Base-by-base conservation (phyloP, 2,113 vertebrate species). In the Microtus ochrogaster region DNA sequence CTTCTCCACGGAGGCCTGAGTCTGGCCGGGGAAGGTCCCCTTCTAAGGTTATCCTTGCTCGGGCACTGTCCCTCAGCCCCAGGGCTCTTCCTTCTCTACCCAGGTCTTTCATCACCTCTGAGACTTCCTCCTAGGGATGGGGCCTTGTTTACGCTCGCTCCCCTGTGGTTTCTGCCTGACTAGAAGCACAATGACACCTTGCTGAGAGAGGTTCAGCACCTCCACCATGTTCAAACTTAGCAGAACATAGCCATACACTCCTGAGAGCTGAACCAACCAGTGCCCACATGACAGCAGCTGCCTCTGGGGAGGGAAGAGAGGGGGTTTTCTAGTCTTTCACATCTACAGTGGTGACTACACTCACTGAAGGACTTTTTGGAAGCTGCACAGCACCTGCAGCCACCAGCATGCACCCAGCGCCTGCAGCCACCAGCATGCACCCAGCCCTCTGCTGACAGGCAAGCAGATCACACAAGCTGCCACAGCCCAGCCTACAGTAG, bases 181-280 rank as follows among this genome's bases (percentile, higher is more conserved):
- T 26, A 74, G 61, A 79, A 47, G 7, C 61, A 58, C 61, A 33
- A 36, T 41, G 28, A 78, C 10, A 39, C 61, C 61, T 16, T 88
- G 47, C 36, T 33, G 19, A 58, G 92, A 11, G 11, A 5, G 68
- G 21, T 22, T 44, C 28, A 36, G 73, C 73, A 58, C 13, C 21
- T 7, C 70, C 36, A 30, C 17, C 36, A 10, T 14, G 17, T 65
- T 36, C 70, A 26, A 22, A 47, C 88, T 77, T 47, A 44, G n/a
- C 68, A 4, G n/a, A 41, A 58, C 24, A 10, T 1, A 73, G n/a
- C 36, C n/a, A 41, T 21, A 19, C 8, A 33, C 2, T 0, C n/a
- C 16, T 30, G 28, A 33, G 79, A 65, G 39, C 24, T 65, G 26
- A 84, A 44, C 39, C 73, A 22, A 52, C 6, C 61, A 33, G 26